These are phyloP conservation scores for Trachops cirrhosus DNA, from an alignment of 2,797 vertebrate species.

Conservation along the genomic window DNA sequence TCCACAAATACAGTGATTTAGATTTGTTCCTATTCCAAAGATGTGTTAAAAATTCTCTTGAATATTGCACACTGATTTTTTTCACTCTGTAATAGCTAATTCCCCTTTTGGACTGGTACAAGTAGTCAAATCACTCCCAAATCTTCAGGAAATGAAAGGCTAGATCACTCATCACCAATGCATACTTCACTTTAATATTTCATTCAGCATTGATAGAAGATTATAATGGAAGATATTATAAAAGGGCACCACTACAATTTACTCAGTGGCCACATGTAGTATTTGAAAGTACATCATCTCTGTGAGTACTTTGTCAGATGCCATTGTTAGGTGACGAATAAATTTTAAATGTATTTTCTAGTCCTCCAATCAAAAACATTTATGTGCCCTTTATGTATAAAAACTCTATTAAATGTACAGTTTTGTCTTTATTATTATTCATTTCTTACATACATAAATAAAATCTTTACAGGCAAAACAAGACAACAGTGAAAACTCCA, in stretches of 20 bases:
- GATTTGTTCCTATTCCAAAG: conserved; percentile 54
- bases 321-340: conserved; percentile 59
- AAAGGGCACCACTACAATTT: conserved; percentile 67
- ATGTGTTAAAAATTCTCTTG: background rate
- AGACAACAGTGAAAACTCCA: background rate
- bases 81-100: conserved; percentile 35
- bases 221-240: conserved; percentile 65
- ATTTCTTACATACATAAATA: background rate
- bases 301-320: conserved; percentile 57
- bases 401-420: conserved; percentile 39
- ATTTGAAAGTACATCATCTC: conserved; percentile 65
- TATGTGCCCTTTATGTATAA: conserved; percentile 32
- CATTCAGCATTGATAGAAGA: conserved; percentile 67
- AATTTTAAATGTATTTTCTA: conserved; percentile 57
- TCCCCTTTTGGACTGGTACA: conserved; percentile 39
- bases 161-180: conserved; percentile 59
- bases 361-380: conserved; percentile 61
- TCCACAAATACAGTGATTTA: conserved; percentile 36
- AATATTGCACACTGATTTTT: conserved; percentile 54
- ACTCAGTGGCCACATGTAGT: conserved; percentile 58
- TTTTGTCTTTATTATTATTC: conserved; percentile 39
- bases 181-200: conserved; percentile 71
- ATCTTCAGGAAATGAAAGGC: conserved; percentile 74
- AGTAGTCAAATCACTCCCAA: conserved; percentile 66
- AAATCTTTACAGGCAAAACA: background rate